phyloP scores from a whole-genome alignment of 2,113 vertebrate genomes.

The Strix uralensis region DNA sequence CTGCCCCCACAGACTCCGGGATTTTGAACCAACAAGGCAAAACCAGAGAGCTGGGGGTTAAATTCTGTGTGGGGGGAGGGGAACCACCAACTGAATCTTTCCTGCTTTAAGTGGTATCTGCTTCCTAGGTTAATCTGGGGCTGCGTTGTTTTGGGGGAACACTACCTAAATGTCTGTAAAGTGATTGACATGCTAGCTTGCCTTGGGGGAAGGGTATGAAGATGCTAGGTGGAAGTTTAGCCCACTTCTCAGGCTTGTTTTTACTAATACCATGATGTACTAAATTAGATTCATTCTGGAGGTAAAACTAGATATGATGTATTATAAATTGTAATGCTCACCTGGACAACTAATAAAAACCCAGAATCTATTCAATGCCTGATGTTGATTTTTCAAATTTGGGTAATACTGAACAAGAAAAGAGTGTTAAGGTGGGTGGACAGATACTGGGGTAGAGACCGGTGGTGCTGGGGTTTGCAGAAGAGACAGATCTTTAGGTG shows the following conservation, averaged over 20 bases:
- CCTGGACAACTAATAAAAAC: slow-evolving; percentile 89
- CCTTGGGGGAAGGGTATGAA: slow-evolving; percentile 70
- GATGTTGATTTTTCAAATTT: background rate
- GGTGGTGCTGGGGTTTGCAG: accelerated
- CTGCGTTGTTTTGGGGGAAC: slow-evolving; percentile 70
- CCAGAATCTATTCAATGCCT: slow-evolving; percentile 50
- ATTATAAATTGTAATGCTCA: slow-evolving; percentile 89
- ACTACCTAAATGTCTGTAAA: slow-evolving; percentile 78
- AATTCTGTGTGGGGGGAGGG: slow-evolving; percentile 51
- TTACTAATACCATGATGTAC: slow-evolving; percentile 85
- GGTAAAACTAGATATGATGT: slow-evolving; percentile 84
- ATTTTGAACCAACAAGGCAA: slow-evolving; percentile 17
- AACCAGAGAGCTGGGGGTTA: slow-evolving; percentile 66
- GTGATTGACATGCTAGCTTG: slow-evolving; percentile 77
- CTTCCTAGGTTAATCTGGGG: slow-evolving; percentile 72
- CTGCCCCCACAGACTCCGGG: too few relatives aligned
- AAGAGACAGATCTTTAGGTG: background rate
- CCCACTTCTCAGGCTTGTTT: slow-evolving; percentile 77
- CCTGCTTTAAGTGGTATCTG: slow-evolving; percentile 76
- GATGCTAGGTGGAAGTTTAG: slow-evolving; percentile 73
- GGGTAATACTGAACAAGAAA: background rate
- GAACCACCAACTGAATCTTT: slow-evolving; percentile 67
- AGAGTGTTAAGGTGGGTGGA: background rate
- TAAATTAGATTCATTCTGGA: slow-evolving; percentile 79
- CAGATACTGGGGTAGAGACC: accelerated